phyloP scores from a whole-genome alignment of 2,797 vertebrate species.

The Phyllotis vaccarum region DNA sequence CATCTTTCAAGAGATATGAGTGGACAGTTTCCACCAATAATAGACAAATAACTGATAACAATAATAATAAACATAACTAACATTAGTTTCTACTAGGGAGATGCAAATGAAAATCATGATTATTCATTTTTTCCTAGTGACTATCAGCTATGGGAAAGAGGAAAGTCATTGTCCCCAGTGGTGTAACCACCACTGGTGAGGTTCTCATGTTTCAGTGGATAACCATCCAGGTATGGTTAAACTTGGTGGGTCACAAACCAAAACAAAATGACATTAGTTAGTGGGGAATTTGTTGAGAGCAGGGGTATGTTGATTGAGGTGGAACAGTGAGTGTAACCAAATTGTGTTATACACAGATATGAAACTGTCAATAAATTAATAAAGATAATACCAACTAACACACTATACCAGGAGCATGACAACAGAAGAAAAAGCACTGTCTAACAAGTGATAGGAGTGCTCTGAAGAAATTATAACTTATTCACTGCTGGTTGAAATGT shows the following conservation, averaged over 20 bases:
- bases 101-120: not conserved
- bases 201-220: not conserved
- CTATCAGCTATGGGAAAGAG: not conserved
- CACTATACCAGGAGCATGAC: not conserved
- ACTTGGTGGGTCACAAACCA: not conserved
- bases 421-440: not conserved
- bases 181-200: not conserved
- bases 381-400: not conserved
- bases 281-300: not conserved
- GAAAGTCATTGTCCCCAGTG: not conserved
- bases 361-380: not conserved
- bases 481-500: not conserved
- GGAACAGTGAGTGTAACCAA: too few relatives aligned
- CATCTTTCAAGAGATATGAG: conserved; percentile 3
- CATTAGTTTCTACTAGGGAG: not conserved
- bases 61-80: not conserved
- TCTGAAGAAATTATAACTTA: not conserved
- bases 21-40: not conserved
- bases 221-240: not conserved
- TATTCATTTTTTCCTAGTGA: not conserved
- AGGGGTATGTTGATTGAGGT: not conserved
- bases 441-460: not conserved
- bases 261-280: not conserved
- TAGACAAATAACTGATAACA: not conserved
- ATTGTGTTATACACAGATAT: not conserved